Evolutionary conservation across 35 echinoderm and acorn worm genomes (phyloP), one percentile per base, ranked within the genome.

Genomic region (Apostichopus japonicus): DNA sequence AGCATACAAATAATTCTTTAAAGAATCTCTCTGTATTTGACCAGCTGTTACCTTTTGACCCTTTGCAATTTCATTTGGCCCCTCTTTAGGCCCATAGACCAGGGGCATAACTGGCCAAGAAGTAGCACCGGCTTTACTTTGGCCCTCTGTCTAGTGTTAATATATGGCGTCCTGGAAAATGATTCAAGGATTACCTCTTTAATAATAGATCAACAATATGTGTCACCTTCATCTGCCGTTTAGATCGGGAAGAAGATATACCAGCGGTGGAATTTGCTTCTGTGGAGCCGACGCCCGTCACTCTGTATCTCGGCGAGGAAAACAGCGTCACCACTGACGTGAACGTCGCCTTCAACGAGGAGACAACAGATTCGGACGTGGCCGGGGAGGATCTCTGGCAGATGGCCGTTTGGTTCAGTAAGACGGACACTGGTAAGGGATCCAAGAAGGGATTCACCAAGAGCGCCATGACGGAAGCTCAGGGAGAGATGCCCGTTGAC

Each of bases 391-490:
- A 90, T 25, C 71, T 90, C 9, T 94, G 93, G 93, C 76, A 79
- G 61, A 55, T 94, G 77, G 17, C 86, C 8, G 55, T 94, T 2
- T 94, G 93, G 93, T 63, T 89, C 52, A 71, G 80, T 67, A 79
- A 87, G 17, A 90, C 25, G 6, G 56, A 76, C 17, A 94, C 83
- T 11, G 93, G 93, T 55, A 90, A 94, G 53, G 93, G 93, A n/a
- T 58, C 76, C 5, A 90, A 83, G 11, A 14, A 77, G 55, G 55
- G 77, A 15, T 87, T 79, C 8, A 77, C 79, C 6, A 79, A 70
- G 55, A 56, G 76, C 54, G 93, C 73, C 10, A 54, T 94, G 8
- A 79, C 44, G 19, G 70, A 58, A 11, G 76, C 55, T 33, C 93
- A 90, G 6, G 73, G 76, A 52, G 55, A 76, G 19, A 77, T 90